Conservation (phyloP, 2,888 invertebrate species). For the Papilio gigon region DNA sequence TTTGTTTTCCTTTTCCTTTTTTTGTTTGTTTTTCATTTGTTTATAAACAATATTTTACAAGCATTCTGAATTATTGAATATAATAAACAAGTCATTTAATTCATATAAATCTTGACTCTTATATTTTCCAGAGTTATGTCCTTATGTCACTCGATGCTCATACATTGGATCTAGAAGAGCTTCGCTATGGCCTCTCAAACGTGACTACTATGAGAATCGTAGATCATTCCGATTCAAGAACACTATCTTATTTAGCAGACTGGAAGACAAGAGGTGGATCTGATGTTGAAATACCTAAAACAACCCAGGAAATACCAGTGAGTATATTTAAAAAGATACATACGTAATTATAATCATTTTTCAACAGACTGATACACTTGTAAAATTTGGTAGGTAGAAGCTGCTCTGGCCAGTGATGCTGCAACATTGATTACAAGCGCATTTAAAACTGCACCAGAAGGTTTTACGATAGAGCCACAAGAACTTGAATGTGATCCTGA, state of each 20-base stretch:
- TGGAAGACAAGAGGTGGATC: slow-evolving; percentile 60
- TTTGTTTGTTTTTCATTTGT: too few species aligned
- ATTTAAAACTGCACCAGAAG: slow-evolving; percentile 67
- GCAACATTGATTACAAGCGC: slow-evolving; percentile 70
- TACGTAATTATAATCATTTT: too few species aligned
- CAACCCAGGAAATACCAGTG: slow-evolving; percentile 69
- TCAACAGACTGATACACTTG: too few species aligned
- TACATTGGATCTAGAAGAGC: slow-evolving; percentile 84
- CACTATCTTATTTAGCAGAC: slow-evolving; percentile 76
- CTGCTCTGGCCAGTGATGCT: slow-evolving; percentile 71
- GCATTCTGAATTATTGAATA: too few species aligned
- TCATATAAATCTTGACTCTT: background rate
- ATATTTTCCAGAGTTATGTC: slow-evolving; percentile 69
- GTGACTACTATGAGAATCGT: slow-evolving; percentile 87
- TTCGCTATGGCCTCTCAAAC: slow-evolving; percentile 84
- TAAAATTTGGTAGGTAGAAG: slow-evolving; percentile 63
- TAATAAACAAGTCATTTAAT: too few species aligned
- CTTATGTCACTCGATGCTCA: slow-evolving; percentile 84
- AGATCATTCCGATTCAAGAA: slow-evolving; percentile 81
- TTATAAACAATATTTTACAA: too few species aligned
- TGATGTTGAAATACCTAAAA: slow-evolving; percentile 62
- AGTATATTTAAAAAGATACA: slow-evolving; percentile 47
- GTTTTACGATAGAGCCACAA: slow-evolving; percentile 64
- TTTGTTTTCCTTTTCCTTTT: too few species aligned
- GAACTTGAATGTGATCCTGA: slow-evolving; percentile 65